A percentile compares a stretch with the other conserved stretches of the same genome.
Conservation (phyloP, 2,113 vertebrate genomes). For the Semnopithecus entellus region DNA sequence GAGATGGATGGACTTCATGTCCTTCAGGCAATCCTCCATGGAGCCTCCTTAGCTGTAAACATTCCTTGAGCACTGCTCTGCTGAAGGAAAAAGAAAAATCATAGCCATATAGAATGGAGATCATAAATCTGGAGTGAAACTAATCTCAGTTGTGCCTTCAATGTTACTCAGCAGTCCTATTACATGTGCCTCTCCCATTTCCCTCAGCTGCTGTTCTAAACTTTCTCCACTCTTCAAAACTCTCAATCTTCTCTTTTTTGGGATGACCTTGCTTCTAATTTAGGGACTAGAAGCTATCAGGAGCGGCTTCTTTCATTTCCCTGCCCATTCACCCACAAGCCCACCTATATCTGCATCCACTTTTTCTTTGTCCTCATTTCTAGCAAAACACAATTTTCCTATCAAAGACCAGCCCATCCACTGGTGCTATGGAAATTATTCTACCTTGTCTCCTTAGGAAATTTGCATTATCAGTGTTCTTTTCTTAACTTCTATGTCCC, state of each 20-base stretch:
- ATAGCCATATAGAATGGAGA: constrained; percentile 35
- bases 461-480: background rate
- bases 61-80: constrained; percentile 43
- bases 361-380: background rate
- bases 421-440: background rate
- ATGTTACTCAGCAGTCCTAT: constrained; percentile 35
- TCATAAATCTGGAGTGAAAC: constrained; percentile 74
- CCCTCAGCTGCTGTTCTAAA: constrained; percentile 48
- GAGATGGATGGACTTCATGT: constrained; percentile 67
- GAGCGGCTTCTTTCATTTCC: background rate
- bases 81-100: constrained; percentile 70
- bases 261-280: constrained; percentile 40
- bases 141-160: constrained; percentile 65
- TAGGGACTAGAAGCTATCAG: background rate
- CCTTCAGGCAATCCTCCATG: constrained; percentile 62
- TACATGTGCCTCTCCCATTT: constrained; percentile 13
- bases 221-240: background rate
- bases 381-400: background rate
- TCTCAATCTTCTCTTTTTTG: constrained; percentile 48
- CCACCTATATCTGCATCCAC: background rate
- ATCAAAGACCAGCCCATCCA: background rate
- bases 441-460: background rate
- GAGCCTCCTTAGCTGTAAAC: constrained; percentile 59
- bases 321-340: background rate
- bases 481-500: background rate